Conservation (phyloP, 2,888 invertebrate species). For the Lingula anatina region DNA sequence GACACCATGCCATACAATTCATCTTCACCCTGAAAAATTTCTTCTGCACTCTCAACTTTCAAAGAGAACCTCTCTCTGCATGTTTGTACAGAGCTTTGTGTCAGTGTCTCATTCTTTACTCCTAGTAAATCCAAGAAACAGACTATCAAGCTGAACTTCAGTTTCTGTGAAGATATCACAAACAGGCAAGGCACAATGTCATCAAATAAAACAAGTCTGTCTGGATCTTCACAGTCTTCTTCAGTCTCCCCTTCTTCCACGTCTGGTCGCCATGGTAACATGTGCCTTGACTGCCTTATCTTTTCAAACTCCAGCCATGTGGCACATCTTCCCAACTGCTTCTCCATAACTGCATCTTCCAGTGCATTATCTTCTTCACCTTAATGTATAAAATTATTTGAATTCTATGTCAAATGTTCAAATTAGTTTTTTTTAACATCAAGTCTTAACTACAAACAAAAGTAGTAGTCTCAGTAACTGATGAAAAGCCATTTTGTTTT, state of each 20-base stretch:
- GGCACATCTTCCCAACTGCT: slow-evolving; percentile 15
- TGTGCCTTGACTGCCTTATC: slow-evolving; percentile 39
- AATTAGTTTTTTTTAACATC: too few relatives aligned
- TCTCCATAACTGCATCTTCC: slow-evolving; percentile 24
- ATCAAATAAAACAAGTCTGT: slow-evolving; percentile 49
- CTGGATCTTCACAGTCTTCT: slow-evolving; percentile 52
- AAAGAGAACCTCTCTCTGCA: too few relatives aligned
- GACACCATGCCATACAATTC: too few relatives aligned
- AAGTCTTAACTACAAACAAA: too few relatives aligned
- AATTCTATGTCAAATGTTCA: neutral
- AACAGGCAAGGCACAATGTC: slow-evolving; percentile 42
- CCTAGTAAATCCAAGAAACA: neutral
- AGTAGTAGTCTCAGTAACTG: too few relatives aligned
- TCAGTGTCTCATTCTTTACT: neutral
- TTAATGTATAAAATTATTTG: neutral
- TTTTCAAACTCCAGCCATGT: slow-evolving; percentile 49
- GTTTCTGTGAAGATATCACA: slow-evolving; percentile 6
- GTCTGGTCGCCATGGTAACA: slow-evolving; percentile 51
- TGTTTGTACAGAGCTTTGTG: neutral
- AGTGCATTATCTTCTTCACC: slow-evolving; percentile 13
- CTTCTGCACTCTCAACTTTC: neutral
- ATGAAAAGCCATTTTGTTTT: too few relatives aligned
- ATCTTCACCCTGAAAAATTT: neutral
- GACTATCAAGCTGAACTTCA: neutral
- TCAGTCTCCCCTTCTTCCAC: slow-evolving; percentile 27